Evolutionary conservation across 1,140 invertebrate genomes (phyloP).

Genomic region (fruit fly (Drosophila melanogaster)): DNA sequence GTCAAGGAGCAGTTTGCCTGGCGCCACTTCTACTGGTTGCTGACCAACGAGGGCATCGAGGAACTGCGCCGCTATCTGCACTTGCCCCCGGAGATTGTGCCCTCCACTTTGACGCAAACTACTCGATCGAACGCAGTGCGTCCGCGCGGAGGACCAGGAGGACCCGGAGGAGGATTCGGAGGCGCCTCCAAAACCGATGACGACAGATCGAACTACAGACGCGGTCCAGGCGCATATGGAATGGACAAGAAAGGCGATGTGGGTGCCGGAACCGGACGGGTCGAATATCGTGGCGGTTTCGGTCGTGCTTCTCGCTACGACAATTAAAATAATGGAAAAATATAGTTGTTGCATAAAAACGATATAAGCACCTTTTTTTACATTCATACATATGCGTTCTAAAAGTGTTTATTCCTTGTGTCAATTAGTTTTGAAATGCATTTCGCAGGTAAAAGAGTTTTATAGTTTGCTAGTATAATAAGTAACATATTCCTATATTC

Average conservation of each 20-base stretch:
- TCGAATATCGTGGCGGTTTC: not conserved
- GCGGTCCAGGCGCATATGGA: not conserved
- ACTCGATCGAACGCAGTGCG: not conserved
- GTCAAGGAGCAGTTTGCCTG: slow-evolving; percentile 8
- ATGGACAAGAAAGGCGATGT: slow-evolving; percentile 1
- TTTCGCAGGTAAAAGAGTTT: no score
- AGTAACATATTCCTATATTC: not conserved
- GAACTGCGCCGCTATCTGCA: slow-evolving; percentile 2
- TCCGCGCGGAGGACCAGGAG: not conserved
- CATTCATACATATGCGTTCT: no score
- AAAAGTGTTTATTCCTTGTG: no score
- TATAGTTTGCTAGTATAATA: no score
- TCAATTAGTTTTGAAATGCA: no score
- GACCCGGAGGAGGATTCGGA: not conserved
- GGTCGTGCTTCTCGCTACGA: not conserved
- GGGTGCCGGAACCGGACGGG: not conserved
- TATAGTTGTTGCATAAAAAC: not conserved
- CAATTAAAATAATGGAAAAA: no score
- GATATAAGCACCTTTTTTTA: no score
- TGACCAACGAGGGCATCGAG: slow-evolving; percentile 11
- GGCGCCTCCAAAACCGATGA: not conserved
- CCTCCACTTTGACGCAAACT: not conserved
- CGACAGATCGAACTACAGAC: not conserved
- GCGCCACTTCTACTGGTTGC: not conserved
- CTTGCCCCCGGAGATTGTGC: slow-evolving; percentile 4